phyloP scores from a whole-genome alignment of 2,888 invertebrate species.

The Gordius sp. region DNA sequence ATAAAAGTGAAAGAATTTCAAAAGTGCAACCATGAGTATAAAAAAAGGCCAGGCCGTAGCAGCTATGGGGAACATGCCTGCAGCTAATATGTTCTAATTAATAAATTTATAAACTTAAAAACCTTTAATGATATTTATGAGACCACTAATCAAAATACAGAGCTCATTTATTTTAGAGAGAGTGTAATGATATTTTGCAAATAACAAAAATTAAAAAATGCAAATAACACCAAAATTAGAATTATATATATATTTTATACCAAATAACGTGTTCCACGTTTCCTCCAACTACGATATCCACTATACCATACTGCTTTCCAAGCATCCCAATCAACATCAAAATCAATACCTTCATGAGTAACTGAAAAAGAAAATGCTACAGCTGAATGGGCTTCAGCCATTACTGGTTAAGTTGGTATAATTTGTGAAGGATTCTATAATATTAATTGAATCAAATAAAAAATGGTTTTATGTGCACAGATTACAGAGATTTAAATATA shows the following conservation, averaged over 20 bases:
- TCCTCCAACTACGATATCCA: constrained; percentile 77
- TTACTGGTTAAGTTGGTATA: constrained; percentile 27
- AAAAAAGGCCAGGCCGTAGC: not conserved
- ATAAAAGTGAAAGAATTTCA: not conserved
- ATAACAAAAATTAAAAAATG: too few species aligned
- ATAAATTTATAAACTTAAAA: too few species aligned
- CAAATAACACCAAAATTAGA: too few species aligned
- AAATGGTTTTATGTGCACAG: too few species aligned
- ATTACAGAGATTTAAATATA: too few species aligned
- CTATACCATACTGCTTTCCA: constrained; percentile 77
- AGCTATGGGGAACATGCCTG: constrained; percentile 1
- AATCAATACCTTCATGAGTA: constrained; percentile 89
- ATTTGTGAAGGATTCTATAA: too few species aligned
- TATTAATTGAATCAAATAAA: too few species aligned
- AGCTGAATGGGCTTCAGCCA: constrained; percentile 95
- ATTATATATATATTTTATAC: constrained; percentile 33
- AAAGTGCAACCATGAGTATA: not conserved
- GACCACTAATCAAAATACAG: too few species aligned
- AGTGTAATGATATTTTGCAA: too few species aligned
- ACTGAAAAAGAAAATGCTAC: constrained; percentile 89
- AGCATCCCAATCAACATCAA: constrained; percentile 86
- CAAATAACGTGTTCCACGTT: constrained; percentile 59
- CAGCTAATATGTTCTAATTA: not conserved
- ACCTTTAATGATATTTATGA: too few species aligned
- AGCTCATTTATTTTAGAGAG: too few species aligned